Percentiles rank a stretch among this genome's conserved stretches.
phyloP scores from a whole-genome alignment of 2,797 vertebrate genomes.

The Phataginus tetradactyla region DNA sequence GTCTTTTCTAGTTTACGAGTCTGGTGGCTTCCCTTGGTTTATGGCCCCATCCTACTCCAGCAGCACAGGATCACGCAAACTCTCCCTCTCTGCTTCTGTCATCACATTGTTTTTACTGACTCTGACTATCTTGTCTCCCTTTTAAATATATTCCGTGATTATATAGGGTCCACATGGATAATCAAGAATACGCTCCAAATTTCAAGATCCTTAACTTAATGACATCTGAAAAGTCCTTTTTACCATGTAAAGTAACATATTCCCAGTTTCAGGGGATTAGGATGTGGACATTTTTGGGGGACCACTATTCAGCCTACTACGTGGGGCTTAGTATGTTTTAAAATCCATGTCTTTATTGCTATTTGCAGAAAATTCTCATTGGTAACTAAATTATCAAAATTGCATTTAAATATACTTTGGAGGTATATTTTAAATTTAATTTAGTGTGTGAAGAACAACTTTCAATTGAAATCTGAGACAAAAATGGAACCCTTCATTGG shows the following conservation, averaged over 20 bases:
- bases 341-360: background rate
- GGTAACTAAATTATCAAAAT: background rate
- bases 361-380: background rate
- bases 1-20: background rate
- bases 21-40: background rate
- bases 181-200: background rate
- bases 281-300: background rate
- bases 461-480: background rate
- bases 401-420: background rate
- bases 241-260: background rate
- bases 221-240: background rate
- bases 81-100: background rate
- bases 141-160: background rate
- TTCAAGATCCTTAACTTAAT: background rate
- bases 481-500: background rate
- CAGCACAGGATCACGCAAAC: accelerated
- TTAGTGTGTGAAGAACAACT: background rate
- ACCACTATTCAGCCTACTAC: background rate
- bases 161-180: background rate
- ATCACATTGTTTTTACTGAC: background rate
- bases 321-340: background rate
- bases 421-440: background rate
- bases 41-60: background rate
- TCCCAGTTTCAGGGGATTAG: background rate
- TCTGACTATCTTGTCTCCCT: background rate